These are phyloP conservation scores for Hoplias malabaricus DNA, from an alignment of 2,113 vertebrate species.

Conservation along the genomic window DNA sequence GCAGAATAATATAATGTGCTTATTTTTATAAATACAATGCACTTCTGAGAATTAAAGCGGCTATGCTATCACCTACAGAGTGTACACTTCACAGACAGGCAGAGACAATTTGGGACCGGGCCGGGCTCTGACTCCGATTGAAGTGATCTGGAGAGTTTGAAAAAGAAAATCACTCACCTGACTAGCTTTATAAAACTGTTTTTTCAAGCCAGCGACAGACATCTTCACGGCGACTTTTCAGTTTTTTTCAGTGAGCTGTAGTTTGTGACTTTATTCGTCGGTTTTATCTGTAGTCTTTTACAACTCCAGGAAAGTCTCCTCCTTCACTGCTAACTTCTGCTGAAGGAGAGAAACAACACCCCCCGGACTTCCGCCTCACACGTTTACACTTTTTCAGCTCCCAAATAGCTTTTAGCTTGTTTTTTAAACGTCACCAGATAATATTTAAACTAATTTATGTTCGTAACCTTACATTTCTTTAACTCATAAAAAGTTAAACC, in stretches of 20 bases:
- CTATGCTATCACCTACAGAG: no score
- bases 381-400: neutral
- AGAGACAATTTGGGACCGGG: no score
- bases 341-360: neutral
- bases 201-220: constrained; percentile 94
- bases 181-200: constrained; percentile 95
- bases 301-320: neutral
- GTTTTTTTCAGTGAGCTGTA: neutral
- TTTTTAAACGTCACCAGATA: neutral
- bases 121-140: neutral
- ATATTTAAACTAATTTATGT: no score
- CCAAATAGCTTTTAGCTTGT: neutral
- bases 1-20: no score
- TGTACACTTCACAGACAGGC: no score
- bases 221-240: constrained; percentile 68
- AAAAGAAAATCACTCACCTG: constrained; percentile 76
- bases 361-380: neutral
- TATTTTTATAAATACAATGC: no score
- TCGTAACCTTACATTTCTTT: no score
- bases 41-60: no score
- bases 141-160: neutral
- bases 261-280: neutral
- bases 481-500: no score
- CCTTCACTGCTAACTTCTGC: neutral
- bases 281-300: neutral